These are phyloP conservation scores for Portevinia maculata DNA, from an alignment of 2,888 invertebrate species.

Conservation along the genomic window DNA sequence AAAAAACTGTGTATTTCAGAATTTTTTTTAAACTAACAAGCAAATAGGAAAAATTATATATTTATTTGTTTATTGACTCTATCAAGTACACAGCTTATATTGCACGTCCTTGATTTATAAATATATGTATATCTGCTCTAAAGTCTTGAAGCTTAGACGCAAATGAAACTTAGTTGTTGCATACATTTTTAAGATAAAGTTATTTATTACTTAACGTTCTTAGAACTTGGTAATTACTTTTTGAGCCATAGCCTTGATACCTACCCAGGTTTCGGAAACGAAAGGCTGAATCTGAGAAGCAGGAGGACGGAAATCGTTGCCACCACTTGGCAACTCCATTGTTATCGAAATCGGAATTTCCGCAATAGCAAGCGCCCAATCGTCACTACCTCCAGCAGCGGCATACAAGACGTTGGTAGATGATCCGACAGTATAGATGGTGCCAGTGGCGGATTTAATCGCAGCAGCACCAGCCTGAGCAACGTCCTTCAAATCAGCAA, in stretches of 20 bases:
- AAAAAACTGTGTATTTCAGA: no score
- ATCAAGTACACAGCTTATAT: no score
- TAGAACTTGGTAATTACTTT: conserved; percentile 77
- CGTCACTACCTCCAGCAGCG: conserved; percentile 86
- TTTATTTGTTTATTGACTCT: no score
- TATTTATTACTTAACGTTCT: conserved; percentile 4
- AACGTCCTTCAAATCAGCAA: conserved; percentile 81
- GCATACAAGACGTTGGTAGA: conserved; percentile 83
- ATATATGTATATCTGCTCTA: no score
- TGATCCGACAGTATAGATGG: conserved; percentile 82
- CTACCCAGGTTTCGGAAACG: conserved; percentile 85
- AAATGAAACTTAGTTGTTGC: no score
- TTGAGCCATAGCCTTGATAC: conserved; percentile 81
- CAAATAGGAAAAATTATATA: no score
- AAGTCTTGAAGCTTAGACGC: no score
- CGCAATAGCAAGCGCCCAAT: conserved; percentile 85
- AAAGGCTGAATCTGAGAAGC: conserved; percentile 84
- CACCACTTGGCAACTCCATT: conserved; percentile 86
- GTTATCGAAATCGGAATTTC: conserved; percentile 86
- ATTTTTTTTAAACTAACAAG: no score
- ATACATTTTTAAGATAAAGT: background rate
- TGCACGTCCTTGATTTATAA: no score
- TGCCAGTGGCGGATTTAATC: conserved; percentile 80
- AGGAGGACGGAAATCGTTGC: conserved; percentile 85
- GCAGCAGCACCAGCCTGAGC: conserved; percentile 81